Conservation (phyloP, 2,113 vertebrate genomes). For the Peromyscus californicus region DNA sequence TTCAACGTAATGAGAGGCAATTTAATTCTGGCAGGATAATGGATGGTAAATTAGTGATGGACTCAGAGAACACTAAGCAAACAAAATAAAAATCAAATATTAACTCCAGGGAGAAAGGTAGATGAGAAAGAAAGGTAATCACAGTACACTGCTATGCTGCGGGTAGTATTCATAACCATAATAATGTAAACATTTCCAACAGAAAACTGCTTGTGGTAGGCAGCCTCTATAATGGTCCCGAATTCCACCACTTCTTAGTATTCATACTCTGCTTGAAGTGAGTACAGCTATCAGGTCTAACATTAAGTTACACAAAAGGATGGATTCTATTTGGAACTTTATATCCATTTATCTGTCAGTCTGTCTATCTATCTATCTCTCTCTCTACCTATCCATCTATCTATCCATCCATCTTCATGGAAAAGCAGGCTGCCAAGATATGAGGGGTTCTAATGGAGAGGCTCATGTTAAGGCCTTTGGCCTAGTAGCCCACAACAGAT, state of each 20-base stretch:
- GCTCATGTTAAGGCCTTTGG: too few species aligned
- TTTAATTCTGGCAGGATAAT: slow-evolving; percentile 15
- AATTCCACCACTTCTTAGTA: not conserved
- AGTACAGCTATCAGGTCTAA: not conserved
- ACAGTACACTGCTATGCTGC: fast-evolving
- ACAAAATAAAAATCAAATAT: not conserved
- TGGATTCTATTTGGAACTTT: not conserved
- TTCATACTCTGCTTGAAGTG: not conserved
- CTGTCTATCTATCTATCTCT: not conserved
- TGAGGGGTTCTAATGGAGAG: not conserved
- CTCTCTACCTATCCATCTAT: not conserved
- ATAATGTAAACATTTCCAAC: not conserved
- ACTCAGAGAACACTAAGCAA: not conserved
- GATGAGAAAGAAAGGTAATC: slow-evolving; percentile 9
- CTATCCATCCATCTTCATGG: not conserved
- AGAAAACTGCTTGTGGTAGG: not conserved
- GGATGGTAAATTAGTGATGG: not conserved
- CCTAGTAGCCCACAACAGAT: not conserved
- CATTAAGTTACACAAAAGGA: not conserved
- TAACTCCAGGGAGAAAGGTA: not conserved
- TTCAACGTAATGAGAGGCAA: not conserved
- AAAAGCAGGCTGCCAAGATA: not conserved
- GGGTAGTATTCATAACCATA: not conserved
- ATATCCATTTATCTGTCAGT: not conserved
- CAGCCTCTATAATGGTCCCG: not conserved